Evolutionary conservation across 2,113 vertebrate species (phyloP).

Genomic region (Alosa alosa): DNA sequence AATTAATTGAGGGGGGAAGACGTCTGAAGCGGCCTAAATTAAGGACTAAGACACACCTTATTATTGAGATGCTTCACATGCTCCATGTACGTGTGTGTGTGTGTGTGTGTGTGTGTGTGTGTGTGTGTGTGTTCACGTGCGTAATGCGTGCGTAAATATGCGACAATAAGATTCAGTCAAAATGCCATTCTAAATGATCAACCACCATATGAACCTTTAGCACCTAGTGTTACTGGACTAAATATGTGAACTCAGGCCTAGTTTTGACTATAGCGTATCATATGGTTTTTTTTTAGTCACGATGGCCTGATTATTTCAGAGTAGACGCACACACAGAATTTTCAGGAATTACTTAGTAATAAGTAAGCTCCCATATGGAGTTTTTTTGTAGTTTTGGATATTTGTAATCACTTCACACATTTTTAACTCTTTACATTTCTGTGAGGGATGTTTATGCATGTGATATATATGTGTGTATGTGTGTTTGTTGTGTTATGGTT

Average conservation of each 20-base stretch:
- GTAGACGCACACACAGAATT: neutral
- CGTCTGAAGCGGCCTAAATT: neutral
- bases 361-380: neutral
- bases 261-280: neutral
- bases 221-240: neutral
- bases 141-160: conserved; percentile 19
- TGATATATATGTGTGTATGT: no score
- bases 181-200: neutral
- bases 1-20: conserved; percentile 14
- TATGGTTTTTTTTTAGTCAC: neutral
- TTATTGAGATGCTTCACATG: conserved; percentile 5
- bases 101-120: neutral
- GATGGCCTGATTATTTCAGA: neutral
- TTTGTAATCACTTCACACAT: no score
- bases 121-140: conserved; percentile 27
- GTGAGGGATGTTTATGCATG: no score
- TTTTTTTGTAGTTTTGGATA: neutral
- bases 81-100: neutral
- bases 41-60: neutral
- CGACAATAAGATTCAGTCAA: neutral
- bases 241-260: neutral
- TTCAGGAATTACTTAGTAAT: neutral
- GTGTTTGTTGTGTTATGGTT: no score
- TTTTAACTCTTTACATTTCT: no score
- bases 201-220: neutral